A percentile compares a stretch with the other conserved stretches of the same genome.
Conservation (phyloP, 2,113 vertebrate species). For the Scomber colias region DNA sequence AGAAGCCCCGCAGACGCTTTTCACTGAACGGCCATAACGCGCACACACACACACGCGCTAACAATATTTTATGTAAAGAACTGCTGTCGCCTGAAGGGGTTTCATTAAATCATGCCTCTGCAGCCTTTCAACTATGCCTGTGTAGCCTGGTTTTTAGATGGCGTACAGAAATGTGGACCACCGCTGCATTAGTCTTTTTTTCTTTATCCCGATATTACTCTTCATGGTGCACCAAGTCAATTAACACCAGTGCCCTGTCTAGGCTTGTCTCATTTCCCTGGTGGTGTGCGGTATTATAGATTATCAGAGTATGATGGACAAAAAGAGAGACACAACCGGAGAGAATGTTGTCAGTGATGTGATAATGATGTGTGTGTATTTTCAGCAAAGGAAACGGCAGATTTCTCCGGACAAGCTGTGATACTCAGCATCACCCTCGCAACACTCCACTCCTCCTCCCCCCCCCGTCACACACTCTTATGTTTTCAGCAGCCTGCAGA, state of each 20-base stretch:
- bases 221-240: conserved; percentile 22
- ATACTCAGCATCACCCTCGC: conserved; percentile 21
- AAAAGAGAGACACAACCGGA: neutral
- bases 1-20: neutral
- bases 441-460: neutral
- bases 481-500: conserved; percentile 2
- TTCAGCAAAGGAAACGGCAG: neutral
- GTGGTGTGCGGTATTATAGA: conserved; percentile 28
- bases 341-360: conserved; percentile 5
- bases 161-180: conserved; percentile 1
- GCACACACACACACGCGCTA: neutral
- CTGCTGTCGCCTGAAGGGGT: neutral
- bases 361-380: conserved; percentile 15
- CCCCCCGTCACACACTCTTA: neutral
- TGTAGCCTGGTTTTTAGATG: conserved; percentile 5
- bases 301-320: conserved; percentile 9
- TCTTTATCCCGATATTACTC: neutral
- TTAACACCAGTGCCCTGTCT: conserved; percentile 28
- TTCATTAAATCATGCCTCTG: neutral
- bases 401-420: neutral
- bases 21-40: neutral
- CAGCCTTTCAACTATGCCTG: neutral
- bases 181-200: conserved; percentile 2
- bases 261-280: conserved; percentile 26
- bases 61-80: neutral